A percentile compares a stretch with the other conserved stretches of the same genome.
Conservation (phyloP, 2,113 vertebrate genomes). For the human region GRCh38 chr1:179692001-179692500, state of each 20-base stretch:
- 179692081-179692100: not conserved
- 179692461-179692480: slow-evolving; percentile 41
- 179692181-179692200: not conserved
- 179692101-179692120: not conserved
- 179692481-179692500: not conserved
- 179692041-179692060: not conserved
- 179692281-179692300: slow-evolving; percentile 5
- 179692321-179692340: not conserved
- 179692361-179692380: not conserved
- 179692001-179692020: not conserved
- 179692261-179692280: not conserved
- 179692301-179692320: not conserved
- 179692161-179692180: not conserved
- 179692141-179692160: slow-evolving; percentile 11
- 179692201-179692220: not conserved
- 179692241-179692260: not conserved
- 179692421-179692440: not conserved
- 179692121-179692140: not conserved
- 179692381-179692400: not conserved
- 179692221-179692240: not conserved
- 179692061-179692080: not conserved
- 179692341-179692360: not conserved
- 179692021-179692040: not conserved
- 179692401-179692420: not conserved
- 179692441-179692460: not conserved